Conservation (phyloP, 2,888 invertebrate genomes). For the Eutolmus rufibarbis region DNA sequence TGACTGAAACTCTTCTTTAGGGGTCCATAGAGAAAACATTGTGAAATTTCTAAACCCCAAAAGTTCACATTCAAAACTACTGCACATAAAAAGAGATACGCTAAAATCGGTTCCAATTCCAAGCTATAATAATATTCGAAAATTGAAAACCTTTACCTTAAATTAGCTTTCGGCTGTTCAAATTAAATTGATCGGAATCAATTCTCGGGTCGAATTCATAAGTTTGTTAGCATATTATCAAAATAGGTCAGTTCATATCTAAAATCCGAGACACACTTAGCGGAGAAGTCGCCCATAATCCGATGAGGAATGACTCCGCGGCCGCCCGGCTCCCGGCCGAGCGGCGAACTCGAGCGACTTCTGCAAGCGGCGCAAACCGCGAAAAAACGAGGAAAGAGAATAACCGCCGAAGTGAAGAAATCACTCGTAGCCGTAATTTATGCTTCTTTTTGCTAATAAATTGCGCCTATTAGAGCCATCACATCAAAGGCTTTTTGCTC, state of each 20-base stretch:
- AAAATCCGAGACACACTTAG: neutral
- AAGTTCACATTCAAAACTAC: neutral
- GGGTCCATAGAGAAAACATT: neutral
- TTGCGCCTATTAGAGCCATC: slow-evolving; percentile 21
- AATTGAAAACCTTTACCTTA: neutral
- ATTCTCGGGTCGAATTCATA: neutral
- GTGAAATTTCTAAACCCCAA: neutral
- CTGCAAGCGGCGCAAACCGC: neutral
- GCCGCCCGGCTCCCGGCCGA: neutral
- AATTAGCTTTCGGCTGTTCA: neutral
- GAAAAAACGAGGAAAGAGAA: neutral
- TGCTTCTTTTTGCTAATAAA: slow-evolving; percentile 29
- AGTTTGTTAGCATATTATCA: slow-evolving; percentile 1
- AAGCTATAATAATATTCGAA: neutral
- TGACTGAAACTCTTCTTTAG: neutral
- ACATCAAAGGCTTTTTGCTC: neutral
- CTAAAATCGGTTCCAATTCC: neutral
- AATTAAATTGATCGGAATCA: neutral
- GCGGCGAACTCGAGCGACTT: neutral
- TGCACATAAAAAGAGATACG: neutral
- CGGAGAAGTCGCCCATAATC: neutral
- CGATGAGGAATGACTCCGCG: neutral
- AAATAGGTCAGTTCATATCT: slow-evolving; percentile 9
- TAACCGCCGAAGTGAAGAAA: neutral
- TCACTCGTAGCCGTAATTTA: slow-evolving; percentile 1